Percentiles rank a stretch among this genome's conserved stretches.
Conservation (phyloP, 2,113 vertebrate species). For the Eulacestoma nigropectus region DNA sequence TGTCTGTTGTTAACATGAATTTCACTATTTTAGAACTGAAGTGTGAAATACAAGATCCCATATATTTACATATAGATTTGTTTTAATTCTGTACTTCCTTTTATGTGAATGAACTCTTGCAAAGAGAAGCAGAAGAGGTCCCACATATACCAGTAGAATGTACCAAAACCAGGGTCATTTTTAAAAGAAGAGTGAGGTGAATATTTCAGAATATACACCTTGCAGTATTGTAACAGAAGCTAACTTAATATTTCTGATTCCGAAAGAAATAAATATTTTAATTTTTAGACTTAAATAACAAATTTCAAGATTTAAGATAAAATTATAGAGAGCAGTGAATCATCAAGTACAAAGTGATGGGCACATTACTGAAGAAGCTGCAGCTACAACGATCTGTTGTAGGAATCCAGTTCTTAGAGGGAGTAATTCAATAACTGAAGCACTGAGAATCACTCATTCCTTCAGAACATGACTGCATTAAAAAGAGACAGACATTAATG, state of each 20-base stretch:
- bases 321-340: background rate
- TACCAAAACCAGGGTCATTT: background rate
- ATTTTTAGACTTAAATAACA: background rate
- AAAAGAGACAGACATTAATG: background rate
- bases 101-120: background rate
- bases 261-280: background rate
- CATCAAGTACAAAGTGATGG: background rate
- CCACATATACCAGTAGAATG: background rate
- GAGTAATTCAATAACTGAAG: background rate
- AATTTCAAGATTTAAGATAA: background rate
- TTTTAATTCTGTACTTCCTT: background rate
- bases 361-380: background rate
- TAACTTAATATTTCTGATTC: background rate
- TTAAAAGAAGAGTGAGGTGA: background rate
- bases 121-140: background rate
- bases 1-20: background rate
- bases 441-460: background rate
- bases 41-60: background rate
- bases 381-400: rapidly evolving
- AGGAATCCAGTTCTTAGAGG: background rate
- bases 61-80: background rate
- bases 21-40: background rate
- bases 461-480: background rate
- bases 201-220: background rate
- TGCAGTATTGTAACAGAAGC: background rate